phyloP scores from a whole-genome alignment of 2,888 invertebrate genomes.

The Calliphora vomitoria region DNA sequence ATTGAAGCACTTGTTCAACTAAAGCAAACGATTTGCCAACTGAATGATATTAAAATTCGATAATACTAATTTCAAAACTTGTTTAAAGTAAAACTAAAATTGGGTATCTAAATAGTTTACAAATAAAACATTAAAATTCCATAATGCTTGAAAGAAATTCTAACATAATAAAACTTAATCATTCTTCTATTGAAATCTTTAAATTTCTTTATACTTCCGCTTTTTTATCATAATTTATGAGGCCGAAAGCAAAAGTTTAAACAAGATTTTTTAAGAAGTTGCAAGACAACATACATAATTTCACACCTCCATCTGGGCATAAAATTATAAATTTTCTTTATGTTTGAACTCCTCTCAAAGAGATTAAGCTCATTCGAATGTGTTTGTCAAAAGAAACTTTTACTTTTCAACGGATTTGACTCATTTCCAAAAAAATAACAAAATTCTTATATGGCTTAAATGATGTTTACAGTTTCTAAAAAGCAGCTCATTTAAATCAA shows the following conservation, averaged over 20 bases:
- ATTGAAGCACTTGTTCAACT: too few relatives aligned
- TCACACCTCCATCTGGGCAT: background rate
- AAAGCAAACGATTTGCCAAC: too few relatives aligned
- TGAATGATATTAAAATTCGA: too few relatives aligned
- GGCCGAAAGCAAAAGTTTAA: background rate
- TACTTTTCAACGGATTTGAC: constrained; percentile 18
- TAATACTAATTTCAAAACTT: too few relatives aligned
- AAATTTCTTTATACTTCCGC: background rate
- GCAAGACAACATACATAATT: background rate
- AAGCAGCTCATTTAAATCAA: background rate
- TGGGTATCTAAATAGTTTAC: too few relatives aligned
- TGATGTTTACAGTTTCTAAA: constrained; percentile 17
- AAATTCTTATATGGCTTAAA: background rate
- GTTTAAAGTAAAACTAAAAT: too few relatives aligned
- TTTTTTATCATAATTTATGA: background rate
- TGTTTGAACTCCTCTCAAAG: background rate
- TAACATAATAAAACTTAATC: too few relatives aligned
- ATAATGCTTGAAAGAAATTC: too few relatives aligned
- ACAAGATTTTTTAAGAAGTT: background rate
- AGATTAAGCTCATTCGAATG: constrained; percentile 19
- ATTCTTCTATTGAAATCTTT: too few relatives aligned
- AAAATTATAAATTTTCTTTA: background rate
- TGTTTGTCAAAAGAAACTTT: constrained; percentile 36
- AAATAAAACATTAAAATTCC: too few relatives aligned
- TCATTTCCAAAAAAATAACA: background rate